Percentiles rank a stretch among this genome's conserved stretches.
These are phyloP conservation scores for Takifugu ocellatus DNA, from an alignment of 2,797 vertebrate genomes.

Conservation along the genomic window DNA sequence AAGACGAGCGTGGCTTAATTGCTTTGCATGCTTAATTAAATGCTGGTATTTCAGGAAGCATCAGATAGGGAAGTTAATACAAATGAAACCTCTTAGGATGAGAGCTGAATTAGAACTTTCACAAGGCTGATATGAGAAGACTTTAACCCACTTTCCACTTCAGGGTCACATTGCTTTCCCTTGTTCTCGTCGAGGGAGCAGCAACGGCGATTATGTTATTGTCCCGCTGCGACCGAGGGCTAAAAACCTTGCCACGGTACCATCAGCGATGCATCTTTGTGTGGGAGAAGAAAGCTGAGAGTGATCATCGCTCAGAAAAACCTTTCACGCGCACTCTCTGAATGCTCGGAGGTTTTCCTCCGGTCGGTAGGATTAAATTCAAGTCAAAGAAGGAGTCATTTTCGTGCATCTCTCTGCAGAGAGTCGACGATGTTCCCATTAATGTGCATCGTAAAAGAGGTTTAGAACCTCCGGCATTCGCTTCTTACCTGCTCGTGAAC, in stretches of 20 bases:
- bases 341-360: too few species aligned
- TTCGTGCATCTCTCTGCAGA: too few species aligned
- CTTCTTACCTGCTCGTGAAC: background rate
- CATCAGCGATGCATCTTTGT: constrained; percentile 5
- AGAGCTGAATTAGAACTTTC: constrained; percentile 53
- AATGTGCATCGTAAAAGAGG: too few species aligned
- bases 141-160: constrained; percentile 37
- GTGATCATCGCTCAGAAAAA: background rate
- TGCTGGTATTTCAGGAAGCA: constrained; percentile 57
- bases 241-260: constrained; percentile 11
- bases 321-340: too few species aligned
- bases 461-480: too few species aligned
- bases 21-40: constrained; percentile 59
- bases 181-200: constrained; percentile 33
- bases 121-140: constrained; percentile 44
- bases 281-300: constrained; percentile 5
- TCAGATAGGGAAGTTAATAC: constrained; percentile 60
- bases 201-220: constrained; percentile 41
- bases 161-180: constrained; percentile 43
- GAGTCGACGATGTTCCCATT: too few species aligned
- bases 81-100: constrained; percentile 63
- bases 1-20: constrained; percentile 51
- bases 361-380: too few species aligned
- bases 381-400: too few species aligned
- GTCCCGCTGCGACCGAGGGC: constrained; percentile 23